Base-by-base conservation (phyloP, 2,888 invertebrate species). In the Chrysolina oricalcia region DNA sequence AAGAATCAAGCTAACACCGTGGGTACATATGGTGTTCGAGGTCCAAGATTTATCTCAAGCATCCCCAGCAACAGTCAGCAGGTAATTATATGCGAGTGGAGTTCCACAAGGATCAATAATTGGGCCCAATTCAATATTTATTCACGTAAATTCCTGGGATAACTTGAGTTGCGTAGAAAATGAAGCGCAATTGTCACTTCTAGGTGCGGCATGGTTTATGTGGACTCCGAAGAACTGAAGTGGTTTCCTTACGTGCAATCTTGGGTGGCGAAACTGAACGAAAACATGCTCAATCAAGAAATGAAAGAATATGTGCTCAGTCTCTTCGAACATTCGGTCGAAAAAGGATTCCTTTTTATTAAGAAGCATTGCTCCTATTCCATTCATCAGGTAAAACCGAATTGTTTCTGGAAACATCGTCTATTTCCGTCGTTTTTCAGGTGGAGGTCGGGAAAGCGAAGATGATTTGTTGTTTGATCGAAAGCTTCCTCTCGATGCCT, bases 1-100 rank as follows among this genome's bases (percentile, higher is more conserved):
- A 88, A 91, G 96, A 76, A 97, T 97, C 78, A 97, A 97, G 87
- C 91, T 97, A 35, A 96, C 97, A 0, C 94, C 95, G 0, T 96
- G 94, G 89, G 95, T 97, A 0, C 96, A 96, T 84, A 96, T 97
- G 96, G 88, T 97, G 21, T 97, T 97, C 87, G 95, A 96, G 90
- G 94, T 94, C 10, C 93, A 94, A 84, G 97, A 97, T 87, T 89
- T 97, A 70, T 92, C 96, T 0, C 97, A 97, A 87, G 97, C 97
- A 0, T 97, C 97, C 0, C 97, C 97, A 0, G 97, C 97, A 0
- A 97, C 97, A 0, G 97, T 97, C 5, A 93, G 93, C 86, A 89
- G 93, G 86, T 87, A 67, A 76, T 27, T 67, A 56, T 46, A 35
- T 6, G 0, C 4, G 35, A 10, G 13, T 53, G 23, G 13, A 11